These are phyloP conservation scores for Pachycephus smyrnensis DNA, from an alignment of 2,888 invertebrate genomes.

Conservation along the genomic window DNA sequence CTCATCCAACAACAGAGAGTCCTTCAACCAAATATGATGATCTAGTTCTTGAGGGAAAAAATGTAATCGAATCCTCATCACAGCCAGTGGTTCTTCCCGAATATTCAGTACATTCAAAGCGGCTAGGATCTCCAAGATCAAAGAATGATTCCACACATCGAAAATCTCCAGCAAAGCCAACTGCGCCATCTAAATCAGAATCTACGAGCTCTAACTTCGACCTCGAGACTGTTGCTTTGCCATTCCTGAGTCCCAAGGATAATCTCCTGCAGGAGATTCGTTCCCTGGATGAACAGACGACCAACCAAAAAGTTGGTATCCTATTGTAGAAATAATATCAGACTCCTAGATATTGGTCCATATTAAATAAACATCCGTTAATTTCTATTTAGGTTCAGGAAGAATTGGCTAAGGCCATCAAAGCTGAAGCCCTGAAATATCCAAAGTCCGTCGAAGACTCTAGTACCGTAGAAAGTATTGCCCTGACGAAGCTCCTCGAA, in stretches of 20 bases:
- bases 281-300: slow-evolving; percentile 48
- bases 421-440: slow-evolving; percentile 48
- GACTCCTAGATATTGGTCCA: neutral
- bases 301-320: slow-evolving; percentile 43
- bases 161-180: neutral
- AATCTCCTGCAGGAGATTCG: slow-evolving; percentile 53
- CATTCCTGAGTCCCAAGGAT: slow-evolving; percentile 45
- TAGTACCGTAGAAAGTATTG: slow-evolving; percentile 23
- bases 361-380: neutral
- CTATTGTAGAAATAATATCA: neutral
- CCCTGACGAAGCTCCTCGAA: slow-evolving; percentile 46
- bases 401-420: slow-evolving; percentile 52
- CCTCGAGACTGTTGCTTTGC: neutral
- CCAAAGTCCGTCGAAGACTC: neutral
- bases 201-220: neutral
- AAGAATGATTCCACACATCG: neutral
- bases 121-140: neutral
- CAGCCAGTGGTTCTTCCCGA: neutral
- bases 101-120: neutral
- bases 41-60: neutral
- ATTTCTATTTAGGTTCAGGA: slow-evolving; percentile 46
- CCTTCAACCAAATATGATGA: neutral
- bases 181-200: neutral
- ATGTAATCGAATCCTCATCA: neutral
- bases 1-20: neutral